These are phyloP conservation scores for Perizoma flavofasciatum DNA, from an alignment of 2,888 invertebrate genomes.

Conservation along the genomic window DNA sequence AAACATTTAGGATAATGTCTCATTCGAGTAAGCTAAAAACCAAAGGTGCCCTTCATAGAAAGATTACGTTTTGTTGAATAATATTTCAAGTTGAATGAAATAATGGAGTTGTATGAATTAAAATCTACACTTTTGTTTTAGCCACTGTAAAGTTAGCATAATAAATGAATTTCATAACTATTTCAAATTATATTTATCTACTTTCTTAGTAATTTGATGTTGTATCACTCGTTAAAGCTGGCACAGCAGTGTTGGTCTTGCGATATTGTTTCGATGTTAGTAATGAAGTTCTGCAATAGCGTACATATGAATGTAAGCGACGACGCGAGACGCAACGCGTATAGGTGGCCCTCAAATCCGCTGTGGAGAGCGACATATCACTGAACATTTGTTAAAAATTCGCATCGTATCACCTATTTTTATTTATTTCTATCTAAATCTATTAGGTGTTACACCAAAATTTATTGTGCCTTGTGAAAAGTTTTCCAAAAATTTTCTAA, in stretches of 20 bases:
- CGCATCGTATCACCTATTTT: constrained; percentile 44
- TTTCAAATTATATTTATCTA: constrained; percentile 84
- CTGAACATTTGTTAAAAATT: constrained; percentile 55
- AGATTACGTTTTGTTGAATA: constrained; percentile 83
- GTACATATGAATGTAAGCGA: constrained; percentile 37
- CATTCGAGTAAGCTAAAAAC: constrained; percentile 90
- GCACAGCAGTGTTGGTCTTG: constrained; percentile 82
- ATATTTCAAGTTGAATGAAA: constrained; percentile 82
- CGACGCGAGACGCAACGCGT: constrained; percentile 28
- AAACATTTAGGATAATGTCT: constrained; percentile 82
- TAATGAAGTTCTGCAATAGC: constrained; percentile 69
- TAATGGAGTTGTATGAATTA: constrained; percentile 80
- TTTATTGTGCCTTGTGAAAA: constrained; percentile 79
- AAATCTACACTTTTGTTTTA: constrained; percentile 80
- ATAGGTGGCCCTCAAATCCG: constrained; percentile 19
- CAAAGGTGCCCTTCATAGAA: constrained; percentile 92
- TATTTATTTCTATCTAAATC: constrained; percentile 38
- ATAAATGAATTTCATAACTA: constrained; percentile 80
- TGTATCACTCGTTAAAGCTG: constrained; percentile 82
- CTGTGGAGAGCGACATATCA: constrained; percentile 38
- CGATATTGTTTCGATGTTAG: constrained; percentile 68
- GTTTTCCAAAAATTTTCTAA: constrained; percentile 53
- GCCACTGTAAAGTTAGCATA: constrained; percentile 79
- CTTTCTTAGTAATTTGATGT: constrained; percentile 81
- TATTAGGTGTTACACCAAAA: constrained; percentile 61